Evolutionary conservation across 2,888 invertebrate species (phyloP), one percentile per base, ranked within the genome.

Genomic region (Microplitis deprimator): DNA sequence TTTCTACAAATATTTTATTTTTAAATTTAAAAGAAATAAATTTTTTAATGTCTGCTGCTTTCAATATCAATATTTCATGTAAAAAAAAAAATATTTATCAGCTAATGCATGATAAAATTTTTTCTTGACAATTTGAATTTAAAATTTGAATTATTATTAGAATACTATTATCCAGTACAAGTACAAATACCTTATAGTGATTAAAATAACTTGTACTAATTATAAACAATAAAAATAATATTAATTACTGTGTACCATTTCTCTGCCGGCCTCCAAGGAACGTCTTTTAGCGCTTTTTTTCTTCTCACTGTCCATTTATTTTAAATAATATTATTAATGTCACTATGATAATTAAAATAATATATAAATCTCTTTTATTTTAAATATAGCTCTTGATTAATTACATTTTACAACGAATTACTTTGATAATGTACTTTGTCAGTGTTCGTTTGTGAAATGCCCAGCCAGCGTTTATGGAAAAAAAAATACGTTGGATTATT

Each of bases 291-390:
- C 75, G 64, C 83, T 82, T 61, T 79, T 78, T 68, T 83, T 83
- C 79, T 88, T 87, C 64, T 88, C 86, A 10, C 86, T 86, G 76
- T 88, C 87, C 84, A 86, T 85, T 71, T 80, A 78, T 79, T 75
- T 59, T 68, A 77, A 78, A 68, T 29, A 50, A 71, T 60, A 77
- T 40, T 64, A 59, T 8, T 62, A 73, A 29, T 29, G 39, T 68
- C 41, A 72, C 64, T 41, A 13, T 64, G 20, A 17, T 5, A 64
- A 41, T 62, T 17, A 72, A 7, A 62, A 10, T 41, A 41, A 64
- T 62, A 10, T 64, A 8, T 10, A 13, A 62, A 13, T 62, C 17
- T 62, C 39, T 62, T 8, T 64, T 6, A 64, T 50, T 50, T 50
- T 8, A 50, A 50, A 50, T 50, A 50, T 13, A 50, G 13, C 50